phyloP scores from a whole-genome alignment of 2,888 invertebrate species.

The Philaethria dido region DNA sequence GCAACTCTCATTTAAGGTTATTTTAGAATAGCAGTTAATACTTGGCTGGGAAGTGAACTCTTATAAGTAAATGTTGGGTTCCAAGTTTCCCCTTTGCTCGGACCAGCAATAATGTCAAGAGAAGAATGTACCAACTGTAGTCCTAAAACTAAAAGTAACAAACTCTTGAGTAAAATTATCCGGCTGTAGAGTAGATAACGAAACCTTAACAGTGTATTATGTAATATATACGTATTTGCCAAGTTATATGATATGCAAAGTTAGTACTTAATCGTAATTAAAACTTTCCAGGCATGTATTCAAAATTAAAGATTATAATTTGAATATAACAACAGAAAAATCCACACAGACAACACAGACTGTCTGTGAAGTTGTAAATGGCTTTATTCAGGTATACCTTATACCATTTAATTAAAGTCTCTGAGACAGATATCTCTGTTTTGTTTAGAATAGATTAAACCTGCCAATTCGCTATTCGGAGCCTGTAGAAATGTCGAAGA shows the following conservation, averaged over 20 bases:
- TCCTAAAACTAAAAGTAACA: constrained; percentile 18
- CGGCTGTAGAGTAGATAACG: constrained; percentile 4
- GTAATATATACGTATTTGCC: neutral
- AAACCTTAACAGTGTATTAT: neutral
- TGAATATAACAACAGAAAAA: constrained; percentile 5
- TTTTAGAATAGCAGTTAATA: constrained; percentile 16
- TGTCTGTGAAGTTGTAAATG: constrained; percentile 59
- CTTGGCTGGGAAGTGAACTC: constrained; percentile 13
- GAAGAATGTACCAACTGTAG: constrained; percentile 23
- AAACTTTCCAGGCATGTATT: neutral
- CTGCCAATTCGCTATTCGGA: constrained; percentile 51
- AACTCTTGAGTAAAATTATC: constrained; percentile 14
- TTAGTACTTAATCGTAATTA: neutral
- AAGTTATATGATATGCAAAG: neutral
- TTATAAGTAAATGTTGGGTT: constrained; percentile 8
- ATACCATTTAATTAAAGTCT: constrained; percentile 67
- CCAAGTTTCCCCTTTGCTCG: constrained; percentile 15
- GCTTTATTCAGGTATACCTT: constrained; percentile 60
- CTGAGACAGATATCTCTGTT: constrained; percentile 68
- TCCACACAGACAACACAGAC: neutral
- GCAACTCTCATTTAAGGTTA: neutral
- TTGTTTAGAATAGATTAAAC: constrained; percentile 69
- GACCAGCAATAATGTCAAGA: constrained; percentile 17
- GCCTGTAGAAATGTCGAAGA: constrained; percentile 41
- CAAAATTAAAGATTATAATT: constrained; percentile 6